These are phyloP conservation scores for Misgurnus anguillicaudatus DNA, from an alignment of 2,113 vertebrate species.

Conservation along the genomic window DNA sequence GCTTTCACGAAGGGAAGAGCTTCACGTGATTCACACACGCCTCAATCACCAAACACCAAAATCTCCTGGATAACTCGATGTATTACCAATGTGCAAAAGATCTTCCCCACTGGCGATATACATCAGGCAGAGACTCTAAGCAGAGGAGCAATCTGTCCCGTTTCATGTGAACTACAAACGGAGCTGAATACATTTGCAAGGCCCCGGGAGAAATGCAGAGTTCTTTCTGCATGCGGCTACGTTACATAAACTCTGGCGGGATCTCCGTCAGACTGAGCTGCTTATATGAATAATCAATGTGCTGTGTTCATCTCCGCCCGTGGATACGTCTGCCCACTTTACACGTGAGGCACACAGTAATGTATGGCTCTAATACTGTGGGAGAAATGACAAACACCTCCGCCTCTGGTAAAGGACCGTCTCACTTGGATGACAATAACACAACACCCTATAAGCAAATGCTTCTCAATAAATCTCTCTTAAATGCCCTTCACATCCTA, in stretches of 20 bases:
- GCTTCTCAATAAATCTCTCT: constrained; percentile 39
- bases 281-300: constrained; percentile 41
- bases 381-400: constrained; percentile 35
- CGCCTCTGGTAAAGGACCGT: constrained; percentile 35
- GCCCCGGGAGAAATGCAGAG: constrained; percentile 1
- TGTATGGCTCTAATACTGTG: constrained; percentile 36
- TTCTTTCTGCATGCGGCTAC: background rate
- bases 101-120: background rate
- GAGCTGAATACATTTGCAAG: background rate
- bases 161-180: constrained; percentile 28
- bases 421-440: constrained; percentile 38
- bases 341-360: constrained; percentile 25
- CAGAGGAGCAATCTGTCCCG: constrained; percentile 9
- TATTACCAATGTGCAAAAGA: constrained; percentile 10
- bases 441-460: constrained; percentile 42
- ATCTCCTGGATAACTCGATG: background rate
- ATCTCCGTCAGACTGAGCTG: constrained; percentile 29
- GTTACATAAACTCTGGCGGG: constrained; percentile 15
- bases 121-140: background rate
- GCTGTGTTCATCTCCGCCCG: constrained; percentile 23
- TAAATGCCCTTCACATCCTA: constrained; percentile 12
- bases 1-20: background rate
- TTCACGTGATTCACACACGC: background rate
- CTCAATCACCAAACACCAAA: background rate
- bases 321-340: constrained; percentile 25